Conservation (phyloP, 2,113 vertebrate species). For the Rattus norvegicus region DNA sequence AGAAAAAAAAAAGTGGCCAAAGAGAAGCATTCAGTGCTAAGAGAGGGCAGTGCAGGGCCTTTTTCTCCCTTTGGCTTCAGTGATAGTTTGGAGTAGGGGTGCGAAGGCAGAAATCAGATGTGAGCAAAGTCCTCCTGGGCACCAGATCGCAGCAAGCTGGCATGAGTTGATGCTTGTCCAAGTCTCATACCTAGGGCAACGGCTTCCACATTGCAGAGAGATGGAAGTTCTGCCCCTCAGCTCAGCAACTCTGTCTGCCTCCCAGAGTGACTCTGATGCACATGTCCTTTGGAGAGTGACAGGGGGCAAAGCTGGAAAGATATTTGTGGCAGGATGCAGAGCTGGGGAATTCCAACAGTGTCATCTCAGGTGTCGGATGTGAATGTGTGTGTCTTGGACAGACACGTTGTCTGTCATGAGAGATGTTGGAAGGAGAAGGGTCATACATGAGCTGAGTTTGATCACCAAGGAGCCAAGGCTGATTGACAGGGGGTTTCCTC, state of each 20-base stretch:
- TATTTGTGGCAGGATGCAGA: fast-evolving
- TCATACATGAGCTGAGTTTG: not conserved
- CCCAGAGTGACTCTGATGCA: not conserved
- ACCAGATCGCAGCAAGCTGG: not conserved
- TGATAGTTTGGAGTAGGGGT: no score
- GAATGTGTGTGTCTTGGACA: not conserved
- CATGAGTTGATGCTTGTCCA: not conserved
- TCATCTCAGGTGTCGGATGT: no score
- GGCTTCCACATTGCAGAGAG: not conserved
- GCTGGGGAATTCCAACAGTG: no score
- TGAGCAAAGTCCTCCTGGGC: not conserved
- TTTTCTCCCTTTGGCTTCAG: not conserved
- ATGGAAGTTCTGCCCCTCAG: not conserved
- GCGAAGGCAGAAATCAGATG: not conserved
- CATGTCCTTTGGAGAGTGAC: not conserved
- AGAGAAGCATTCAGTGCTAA: not conserved
- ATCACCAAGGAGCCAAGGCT: not conserved
- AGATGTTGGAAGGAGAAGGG: not conserved
- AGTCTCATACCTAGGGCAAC: not conserved
- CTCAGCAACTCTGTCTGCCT: no score
- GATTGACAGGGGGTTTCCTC: no score
- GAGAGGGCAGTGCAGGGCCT: no score
- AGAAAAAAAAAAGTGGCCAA: not conserved
- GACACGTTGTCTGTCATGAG: not conserved
- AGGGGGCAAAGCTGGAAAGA: not conserved